Base-by-base conservation (phyloP, 2,113 vertebrate genomes). In the Chroicocephalus ridibundus region DNA sequence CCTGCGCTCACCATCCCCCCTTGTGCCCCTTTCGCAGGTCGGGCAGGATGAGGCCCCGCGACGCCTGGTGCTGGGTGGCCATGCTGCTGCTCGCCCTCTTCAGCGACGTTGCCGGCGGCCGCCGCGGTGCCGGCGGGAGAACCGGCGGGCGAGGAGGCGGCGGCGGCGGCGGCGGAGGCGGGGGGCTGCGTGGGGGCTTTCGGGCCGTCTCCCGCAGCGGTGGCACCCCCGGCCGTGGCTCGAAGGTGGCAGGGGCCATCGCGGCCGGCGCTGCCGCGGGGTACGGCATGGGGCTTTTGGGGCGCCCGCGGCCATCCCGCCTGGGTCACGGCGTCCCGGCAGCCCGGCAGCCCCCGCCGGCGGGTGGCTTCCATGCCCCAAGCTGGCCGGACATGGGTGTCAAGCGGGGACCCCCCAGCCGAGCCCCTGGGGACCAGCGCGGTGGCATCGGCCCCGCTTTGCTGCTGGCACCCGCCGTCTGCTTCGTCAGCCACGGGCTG, bases 81-180 rank as follows among this genome's bases (percentile, higher is more conserved):
- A 11, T 96, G 89, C 86, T 95, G 94, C 95, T 95, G 18, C 94
- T 95, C 38, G 69, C 60, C 54, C 82, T 95, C n/a, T 42, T 90
- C 85, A 66, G 87, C 51, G 66, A 61, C 4, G 25, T 19, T 1
- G 22, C 87, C 27, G 40, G 51, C 6, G 57, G 93, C 27, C 93
- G 93, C 51, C 85, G 91, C 10, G 84, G 93, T 4, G 42, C 38
- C 5, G 19, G 52, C 0, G 90, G 87, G 11, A 66, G 91, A 80
- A 19, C 47, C 16, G 20, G 81, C 0, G 81, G 81, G 27, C 75
- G 86, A 51, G 80, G 88, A 26, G 89, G 88, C 1, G 71, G 91
- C 1, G 40, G 51, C 1, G 72, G 91, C 2, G 46, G 51, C 0
- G 47, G 83, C 1, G 6, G 36, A 38, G 36, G 54, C 4, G 89